phyloP scores from a whole-genome alignment of 2,113 vertebrate genomes.

The Procapra przewalskii region DNA sequence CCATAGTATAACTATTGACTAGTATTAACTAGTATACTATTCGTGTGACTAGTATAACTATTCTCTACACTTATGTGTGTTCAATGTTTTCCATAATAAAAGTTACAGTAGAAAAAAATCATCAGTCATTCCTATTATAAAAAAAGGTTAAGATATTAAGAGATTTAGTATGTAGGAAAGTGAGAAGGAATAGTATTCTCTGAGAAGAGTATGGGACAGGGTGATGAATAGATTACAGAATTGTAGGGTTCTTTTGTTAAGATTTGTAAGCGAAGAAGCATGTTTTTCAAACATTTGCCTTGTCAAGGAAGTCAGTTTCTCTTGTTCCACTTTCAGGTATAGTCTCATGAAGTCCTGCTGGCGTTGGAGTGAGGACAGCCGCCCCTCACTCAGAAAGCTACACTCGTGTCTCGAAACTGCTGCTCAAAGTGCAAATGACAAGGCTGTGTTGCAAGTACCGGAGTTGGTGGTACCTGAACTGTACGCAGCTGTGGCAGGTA shows the following conservation, averaged over 20 bases:
- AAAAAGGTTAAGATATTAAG: background rate
- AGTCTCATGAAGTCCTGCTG: constrained; percentile 90
- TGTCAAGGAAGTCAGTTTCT: background rate
- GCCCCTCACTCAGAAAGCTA: constrained; percentile 82
- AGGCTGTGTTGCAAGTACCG: constrained; percentile 84
- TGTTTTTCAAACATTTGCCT: background rate
- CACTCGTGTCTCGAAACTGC: constrained; percentile 79
- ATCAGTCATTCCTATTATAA: background rate
- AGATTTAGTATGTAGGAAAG: background rate
- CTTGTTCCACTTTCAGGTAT: constrained; percentile 79
- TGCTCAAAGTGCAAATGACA: constrained; percentile 84
- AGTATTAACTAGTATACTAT: background rate
- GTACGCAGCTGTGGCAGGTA: constrained; percentile 78
- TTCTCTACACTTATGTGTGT: background rate
- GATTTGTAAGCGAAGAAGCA: background rate
- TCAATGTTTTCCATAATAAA: background rate
- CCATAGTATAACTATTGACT: background rate
- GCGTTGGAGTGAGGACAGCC: constrained; percentile 86
- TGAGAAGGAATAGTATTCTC: background rate
- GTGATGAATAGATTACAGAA: background rate
- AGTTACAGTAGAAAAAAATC: background rate
- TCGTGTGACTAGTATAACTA: background rate
- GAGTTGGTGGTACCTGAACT: constrained; percentile 81
- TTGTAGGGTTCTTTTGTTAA: background rate
- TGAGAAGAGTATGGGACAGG: background rate